Base-by-base conservation (phyloP, 2,797 vertebrate species). In the Xerus rutilus region DNA sequence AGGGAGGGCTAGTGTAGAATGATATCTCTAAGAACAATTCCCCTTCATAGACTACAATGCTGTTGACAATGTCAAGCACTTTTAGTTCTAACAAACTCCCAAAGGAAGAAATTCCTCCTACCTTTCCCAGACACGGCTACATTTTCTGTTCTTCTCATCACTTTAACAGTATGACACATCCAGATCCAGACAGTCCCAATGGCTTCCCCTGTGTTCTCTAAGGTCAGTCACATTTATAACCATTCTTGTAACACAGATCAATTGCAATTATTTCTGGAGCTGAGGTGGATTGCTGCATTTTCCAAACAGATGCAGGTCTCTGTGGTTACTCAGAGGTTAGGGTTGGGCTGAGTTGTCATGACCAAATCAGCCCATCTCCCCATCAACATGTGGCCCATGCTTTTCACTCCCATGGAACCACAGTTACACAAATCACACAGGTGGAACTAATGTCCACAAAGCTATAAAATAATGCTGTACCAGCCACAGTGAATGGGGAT, bases 241-340 rank as follows among this genome's bases (percentile, higher is more conserved):
- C 99, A 99, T 99, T 15, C 99, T 99, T 0, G 99, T 99, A 64
- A 95, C 20, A 2, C 95, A 93, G 39, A 20, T 99, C 98, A 39
- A 99, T 99, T 99, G 98, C 99, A 99, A 98, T 99, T 99, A 98
- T 99, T 99, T 0, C 99, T 99, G 0, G 99, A 99, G 18, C 99
- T 99, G 20, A 0, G 99, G 99, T 1, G 99, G 99, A 43, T 99
- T 99, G 98, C 99, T 99, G 98, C 99, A 99, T 95, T 99, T 99
- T 72, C 99, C 99, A 95, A 98, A 99, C 0, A 99, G 97, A 54
- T 91, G 95, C 95, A 97, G 96, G 49, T 99, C 99, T n/a, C 99
- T 99, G 93, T 99, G 99, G 5, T 99, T 99, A 15, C 98, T 99
- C 96, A 99, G 97, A 32, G 98, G 97, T 72, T 99, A 95, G 21